Evolutionary conservation across 1,140 invertebrate species (phyloP), one percentile per base, ranked within the genome.

Genomic region (Chrysoperla carnea): DNA sequence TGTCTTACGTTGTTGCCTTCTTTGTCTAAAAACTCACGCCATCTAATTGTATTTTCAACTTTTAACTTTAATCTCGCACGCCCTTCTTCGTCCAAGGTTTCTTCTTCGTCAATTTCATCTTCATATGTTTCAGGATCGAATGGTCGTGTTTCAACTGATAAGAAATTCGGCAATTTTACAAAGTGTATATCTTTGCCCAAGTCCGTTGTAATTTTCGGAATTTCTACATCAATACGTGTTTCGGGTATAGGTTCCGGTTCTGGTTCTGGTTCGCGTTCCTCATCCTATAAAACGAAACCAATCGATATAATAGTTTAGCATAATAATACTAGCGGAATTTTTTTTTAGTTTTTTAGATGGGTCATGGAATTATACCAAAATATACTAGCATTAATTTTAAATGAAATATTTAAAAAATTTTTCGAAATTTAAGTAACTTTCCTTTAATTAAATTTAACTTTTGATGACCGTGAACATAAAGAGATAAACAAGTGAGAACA

Each of bases 21-120:
- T 27, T 88, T 81, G 53, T 87, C 80, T 56, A 88, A 79, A 4
- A 64, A 68, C 17, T 84, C 84, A n/a, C 90, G 69, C 95, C 95
- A 99, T 37, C 94, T 70, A 36, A 99, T 90, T 0, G 93, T 98
- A 59, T 98, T 99, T 66, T 98, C 95, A 6, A 97, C 92, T 67
- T 91, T 90, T 9, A 92, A 60, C 63, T 92, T 92, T 29, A 90
- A 61, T 42, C 82, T 76, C n/a, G 87, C 85, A 46, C 92, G 66
- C 53, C 95, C 95, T 71, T 99, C 95, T 59, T 98, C 95, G 62
- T 98, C 93, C 39, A 96, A 67, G 0, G 91, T 90, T 66, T 98
- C 93, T 61, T 99, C 93, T 54, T 99, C 95, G 57, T 98, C 94
- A 50, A 98, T 91, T 69, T 99, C 95, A 69, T 98, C 94, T 66